Base-by-base conservation (phyloP, 1,140 invertebrate species). In the Himalopsyche phryganea region DNA sequence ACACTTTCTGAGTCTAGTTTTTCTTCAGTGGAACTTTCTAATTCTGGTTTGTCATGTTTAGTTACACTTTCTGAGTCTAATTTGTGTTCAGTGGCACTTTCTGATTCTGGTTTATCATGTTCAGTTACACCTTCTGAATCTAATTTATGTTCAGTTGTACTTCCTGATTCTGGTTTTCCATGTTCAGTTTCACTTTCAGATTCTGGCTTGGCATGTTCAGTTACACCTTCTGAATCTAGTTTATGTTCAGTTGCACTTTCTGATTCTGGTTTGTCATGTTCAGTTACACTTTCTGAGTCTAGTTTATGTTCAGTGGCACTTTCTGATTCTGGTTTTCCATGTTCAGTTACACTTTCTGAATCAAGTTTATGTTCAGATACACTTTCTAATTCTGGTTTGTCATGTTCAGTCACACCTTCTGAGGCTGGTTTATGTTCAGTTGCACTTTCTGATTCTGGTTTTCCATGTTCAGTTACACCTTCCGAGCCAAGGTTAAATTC, bases 291-390 rank as follows among this genome's bases (percentile, higher is more conserved):
- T 19, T 38, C 45, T 40, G 65, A 63, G 28, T 50, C 67, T 40
- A 61, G 36, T 52, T 59, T 23, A 35, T 66, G 66, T 14, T 66
- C 60, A 36, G 44, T 41, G 42, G 45, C 11, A 15, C 48, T 15
- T 55, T 33, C 63, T 50, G 41, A 49, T 47, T 54, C 33, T 50
- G 58, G 19, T 63, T 65, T 35, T 61, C 44, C 20, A 50, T 55
- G 23, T 40, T 59, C 49, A 38, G 58, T 55, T n/a, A n/a, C n/a
- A n/a, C n/a, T n/a, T n/a, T n/a, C n/a, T 13, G 41, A 47, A 50
- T 19, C 11, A 0, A 35, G 33, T 36, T 57, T 48, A n/a, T n/a
- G n/a, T n/a, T n/a, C n/a, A n/a, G n/a, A n/a, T n/a, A n/a, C n/a
- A n/a, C n/a, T n/a, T n/a, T n/a, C n/a, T n/a, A n/a, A n/a, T n/a